Conservation (phyloP, 2,888 invertebrate species). For the Nasonovia ribisnigri region DNA sequence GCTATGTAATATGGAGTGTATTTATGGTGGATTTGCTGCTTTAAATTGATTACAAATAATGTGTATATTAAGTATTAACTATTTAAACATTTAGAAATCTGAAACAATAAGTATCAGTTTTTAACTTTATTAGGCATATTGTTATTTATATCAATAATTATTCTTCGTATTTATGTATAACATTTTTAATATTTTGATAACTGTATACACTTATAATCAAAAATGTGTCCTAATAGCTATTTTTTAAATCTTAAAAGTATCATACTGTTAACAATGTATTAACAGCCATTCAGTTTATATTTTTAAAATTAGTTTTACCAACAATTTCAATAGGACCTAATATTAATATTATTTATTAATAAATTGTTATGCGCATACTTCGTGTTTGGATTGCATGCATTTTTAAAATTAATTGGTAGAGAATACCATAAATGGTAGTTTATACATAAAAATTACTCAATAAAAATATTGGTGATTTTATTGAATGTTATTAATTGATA, state of each 20-base stretch:
- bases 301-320: not conserved
- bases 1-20: conserved; percentile 9
- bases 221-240: not conserved
- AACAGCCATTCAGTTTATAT: not conserved
- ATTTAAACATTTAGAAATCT: not conserved
- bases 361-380: conserved; percentile 61
- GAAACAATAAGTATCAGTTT: not conserved
- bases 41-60: not conserved
- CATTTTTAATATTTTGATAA: not conserved
- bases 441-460: conserved; percentile 4
- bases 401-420: conserved; percentile 18
- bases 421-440: conserved; percentile 7
- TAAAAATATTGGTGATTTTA: conserved; percentile 39
- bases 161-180: not conserved
- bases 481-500: not conserved
- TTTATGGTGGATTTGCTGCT: conserved; percentile 33
- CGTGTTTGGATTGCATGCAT: conserved; percentile 64
- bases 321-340: not conserved
- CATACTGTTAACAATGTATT: not conserved
- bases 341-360: conserved; percentile 51
- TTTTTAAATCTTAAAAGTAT: conserved; percentile 3
- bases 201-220: not conserved
- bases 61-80: not conserved
- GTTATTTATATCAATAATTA: not conserved
- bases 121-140: not conserved